Percentiles rank a stretch among this genome's conserved stretches.
These are phyloP conservation scores for Tridacna crocea DNA, from an alignment of 2,888 invertebrate species.

Conservation along the genomic window DNA sequence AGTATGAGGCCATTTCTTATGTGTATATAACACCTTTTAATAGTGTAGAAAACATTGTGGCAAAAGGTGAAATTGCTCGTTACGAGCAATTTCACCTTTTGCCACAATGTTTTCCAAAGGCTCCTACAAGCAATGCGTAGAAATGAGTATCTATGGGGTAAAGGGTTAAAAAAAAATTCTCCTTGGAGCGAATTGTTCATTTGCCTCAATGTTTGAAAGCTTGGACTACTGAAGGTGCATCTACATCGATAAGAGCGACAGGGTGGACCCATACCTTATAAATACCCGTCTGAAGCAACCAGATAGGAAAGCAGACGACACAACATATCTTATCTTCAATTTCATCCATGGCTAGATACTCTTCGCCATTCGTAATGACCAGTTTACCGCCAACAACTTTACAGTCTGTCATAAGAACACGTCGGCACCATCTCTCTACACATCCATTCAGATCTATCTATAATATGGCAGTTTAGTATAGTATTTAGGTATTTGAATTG, in stretches of 20 bases:
- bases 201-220: neutral
- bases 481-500: too few species aligned
- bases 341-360: slow-evolving; percentile 49
- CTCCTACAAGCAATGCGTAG: too few species aligned
- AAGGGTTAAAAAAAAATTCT: too few species aligned
- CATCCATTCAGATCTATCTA: slow-evolving; percentile 71
- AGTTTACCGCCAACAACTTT: slow-evolving; percentile 72
- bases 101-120: too few species aligned
- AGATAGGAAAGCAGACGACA: slow-evolving; percentile 67
- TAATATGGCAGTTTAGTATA: neutral
- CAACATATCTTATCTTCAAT: slow-evolving; percentile 65
- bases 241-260: neutral
- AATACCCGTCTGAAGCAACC: slow-evolving; percentile 64
- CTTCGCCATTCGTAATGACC: slow-evolving; percentile 74
- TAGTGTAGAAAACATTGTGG: too few species aligned
- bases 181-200: neutral
- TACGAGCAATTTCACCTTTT: too few species aligned
- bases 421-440: slow-evolving; percentile 71
- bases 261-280: slow-evolving; percentile 57
- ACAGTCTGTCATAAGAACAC: slow-evolving; percentile 67
- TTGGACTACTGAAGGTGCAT: neutral
- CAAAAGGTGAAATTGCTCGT: too few species aligned
- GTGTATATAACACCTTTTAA: too few species aligned
- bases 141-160: too few species aligned
- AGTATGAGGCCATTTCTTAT: too few species aligned